Evolutionary conservation across 2,113 vertebrate genomes (phyloP), one percentile per base, ranked within the genome.

Genomic region (Elanus axillaris): DNA sequence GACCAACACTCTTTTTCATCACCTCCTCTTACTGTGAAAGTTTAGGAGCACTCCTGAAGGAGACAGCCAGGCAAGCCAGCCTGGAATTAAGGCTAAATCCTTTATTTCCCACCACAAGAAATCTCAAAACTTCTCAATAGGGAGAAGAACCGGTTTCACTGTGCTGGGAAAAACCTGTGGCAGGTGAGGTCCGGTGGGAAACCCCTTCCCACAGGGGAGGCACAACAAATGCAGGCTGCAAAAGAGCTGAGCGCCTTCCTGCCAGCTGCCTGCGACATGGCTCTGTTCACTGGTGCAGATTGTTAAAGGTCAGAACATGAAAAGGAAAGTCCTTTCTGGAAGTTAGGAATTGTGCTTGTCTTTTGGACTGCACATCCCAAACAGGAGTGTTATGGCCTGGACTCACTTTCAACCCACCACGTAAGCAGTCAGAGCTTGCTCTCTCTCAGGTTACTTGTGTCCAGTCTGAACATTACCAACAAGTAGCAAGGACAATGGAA

Each of bases 131-230:
- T 58, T 89, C 36, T 77, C 59, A 89, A 38, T 27, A 86, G 50
- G 43, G 21, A 53, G 26, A 82, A 52, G 27, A 59, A 55, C 23
- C 60, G 17, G 31, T 38, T 79, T 92, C 12, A 48, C 9, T 7
- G 9, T 34, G 48, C 8, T 0, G 1, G 60, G 19, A 90, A 92
- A 77, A 40, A 22, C 23, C 42, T 1, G 1, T 4, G 48, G 67
- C 26, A 63, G 31, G 42, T 67, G 45, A 93, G 40, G 9, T 19
- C 19, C 73, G 31, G 7, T 2, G 4, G n/a, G 52, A 53, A 23
- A 1, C 6, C 22, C 19, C 26, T 68, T 63, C 38, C 60, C 26
- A 45, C 1, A 0, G 1, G 4, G 21, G 19, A 88, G 13, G 14
- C 10, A 9, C 11, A 75, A 29, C 56, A 86, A 64, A 84, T 42